phyloP scores from a whole-genome alignment of 2,113 vertebrate species.

The Scatophagus argus region DNA sequence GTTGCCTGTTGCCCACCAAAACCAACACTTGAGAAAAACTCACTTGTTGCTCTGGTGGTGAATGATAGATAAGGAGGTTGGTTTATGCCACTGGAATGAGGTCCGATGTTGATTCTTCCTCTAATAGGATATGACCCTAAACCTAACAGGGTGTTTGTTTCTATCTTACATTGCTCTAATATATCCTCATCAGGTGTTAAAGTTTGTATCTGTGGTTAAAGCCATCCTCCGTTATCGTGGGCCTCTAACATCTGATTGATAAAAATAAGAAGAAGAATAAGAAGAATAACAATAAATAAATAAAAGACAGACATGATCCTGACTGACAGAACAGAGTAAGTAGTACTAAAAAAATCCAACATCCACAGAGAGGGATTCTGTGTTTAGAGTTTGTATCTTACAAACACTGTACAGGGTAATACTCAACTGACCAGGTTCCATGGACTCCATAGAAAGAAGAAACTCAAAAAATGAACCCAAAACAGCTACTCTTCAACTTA shows the following conservation, averaged over 20 bases:
- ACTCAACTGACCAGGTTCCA: slow-evolving; percentile 81
- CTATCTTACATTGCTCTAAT: not conserved
- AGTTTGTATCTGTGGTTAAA: slow-evolving; percentile 44
- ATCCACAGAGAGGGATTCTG: slow-evolving; percentile 72
- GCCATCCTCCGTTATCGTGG: slow-evolving; percentile 44
- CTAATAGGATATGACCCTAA: slow-evolving; percentile 35
- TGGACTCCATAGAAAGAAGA: slow-evolving; percentile 83
- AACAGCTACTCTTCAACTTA: slow-evolving; percentile 82
- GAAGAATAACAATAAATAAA: slow-evolving; percentile 39
- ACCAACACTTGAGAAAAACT: slow-evolving; percentile 15
- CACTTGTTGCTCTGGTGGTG: slow-evolving; percentile 31
- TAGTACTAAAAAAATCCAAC: slow-evolving; percentile 68
- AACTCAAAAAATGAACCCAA: slow-evolving; percentile 72
- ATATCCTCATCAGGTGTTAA: slow-evolving; percentile 31
- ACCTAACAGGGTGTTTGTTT: slow-evolving; percentile 27
- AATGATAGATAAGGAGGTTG: slow-evolving; percentile 52
- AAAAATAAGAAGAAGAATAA: slow-evolving; percentile 31
- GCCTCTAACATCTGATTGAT: slow-evolving; percentile 48
- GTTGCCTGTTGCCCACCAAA: slow-evolving; percentile 38
- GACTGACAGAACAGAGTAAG: slow-evolving; percentile 69
- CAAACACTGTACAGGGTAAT: slow-evolving; percentile 85
- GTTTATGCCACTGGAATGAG: slow-evolving; percentile 61
- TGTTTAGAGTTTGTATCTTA: slow-evolving; percentile 80
- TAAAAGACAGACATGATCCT: slow-evolving; percentile 65
- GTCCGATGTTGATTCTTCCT: slow-evolving; percentile 67